These are phyloP conservation scores for Kryphioiulus occultus DNA, from an alignment of 2,888 invertebrate species.

Conservation along the genomic window DNA sequence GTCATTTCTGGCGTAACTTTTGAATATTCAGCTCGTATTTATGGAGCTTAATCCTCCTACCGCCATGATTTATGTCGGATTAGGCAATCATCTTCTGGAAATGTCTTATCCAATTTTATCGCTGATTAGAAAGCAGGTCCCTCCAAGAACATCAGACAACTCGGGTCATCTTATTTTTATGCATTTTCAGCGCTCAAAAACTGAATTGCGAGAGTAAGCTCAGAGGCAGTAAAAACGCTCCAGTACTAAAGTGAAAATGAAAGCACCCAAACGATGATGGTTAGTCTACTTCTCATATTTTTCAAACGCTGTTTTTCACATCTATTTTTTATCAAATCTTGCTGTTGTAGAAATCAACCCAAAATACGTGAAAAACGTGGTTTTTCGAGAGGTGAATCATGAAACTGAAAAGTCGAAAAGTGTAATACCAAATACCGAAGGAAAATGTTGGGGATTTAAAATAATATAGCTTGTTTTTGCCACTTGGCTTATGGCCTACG, in stretches of 20 bases:
- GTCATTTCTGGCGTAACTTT: not conserved
- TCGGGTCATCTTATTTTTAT: not conserved
- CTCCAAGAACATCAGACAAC: not conserved
- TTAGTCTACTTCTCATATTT: not conserved
- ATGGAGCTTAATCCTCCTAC: constrained; percentile 20
- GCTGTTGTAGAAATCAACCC: not conserved
- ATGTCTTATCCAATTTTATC: constrained; percentile 42
- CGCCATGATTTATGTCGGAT: constrained; percentile 29
- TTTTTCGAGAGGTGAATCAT: too few relatives aligned
- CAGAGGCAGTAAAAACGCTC: not conserved
- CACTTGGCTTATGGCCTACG: too few relatives aligned
- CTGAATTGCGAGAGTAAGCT: not conserved
- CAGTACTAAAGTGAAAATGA: not conserved
- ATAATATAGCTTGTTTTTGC: too few relatives aligned
- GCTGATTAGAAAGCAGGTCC: constrained; percentile 28
- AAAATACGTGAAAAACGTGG: not conserved
- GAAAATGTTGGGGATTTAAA: too few relatives aligned
- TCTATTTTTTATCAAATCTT: not conserved
- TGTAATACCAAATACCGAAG: too few relatives aligned
- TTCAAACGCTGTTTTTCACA: not conserved
- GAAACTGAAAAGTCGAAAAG: too few relatives aligned
- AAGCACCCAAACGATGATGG: not conserved
- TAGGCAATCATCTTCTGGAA: constrained; percentile 34
- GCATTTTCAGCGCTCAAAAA: not conserved
- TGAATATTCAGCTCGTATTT: not conserved